A percentile compares a stretch with the other conserved stretches of the same genome.
Conservation (phyloP, 2,888 invertebrate species). For the Lobophora halterata region DNA sequence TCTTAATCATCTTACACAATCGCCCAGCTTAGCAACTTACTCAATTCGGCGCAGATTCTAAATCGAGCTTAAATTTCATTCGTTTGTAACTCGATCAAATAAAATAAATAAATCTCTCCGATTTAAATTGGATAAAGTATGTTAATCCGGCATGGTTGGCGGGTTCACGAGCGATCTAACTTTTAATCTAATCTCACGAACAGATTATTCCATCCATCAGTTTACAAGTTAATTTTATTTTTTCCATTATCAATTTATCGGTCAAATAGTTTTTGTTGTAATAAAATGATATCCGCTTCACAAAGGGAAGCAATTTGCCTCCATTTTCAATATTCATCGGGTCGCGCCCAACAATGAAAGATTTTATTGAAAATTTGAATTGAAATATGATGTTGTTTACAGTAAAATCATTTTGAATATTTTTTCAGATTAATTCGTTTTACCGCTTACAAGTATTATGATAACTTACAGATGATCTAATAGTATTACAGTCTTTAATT, state of each 20-base stretch:
- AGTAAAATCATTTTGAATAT: too few species aligned
- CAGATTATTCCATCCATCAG: conserved; percentile 9
- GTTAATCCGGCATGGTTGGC: conserved; percentile 8
- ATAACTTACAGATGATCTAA: too few species aligned
- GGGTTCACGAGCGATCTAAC: too few species aligned
- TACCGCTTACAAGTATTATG: too few species aligned
- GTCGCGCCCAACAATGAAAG: conserved; percentile 9
- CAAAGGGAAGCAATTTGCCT: conserved; percentile 26
- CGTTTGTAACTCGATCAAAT: too few species aligned
- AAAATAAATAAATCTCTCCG: too few species aligned
- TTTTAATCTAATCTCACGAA: conserved; percentile 15
- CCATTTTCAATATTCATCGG: conserved; percentile 20
- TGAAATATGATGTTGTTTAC: conserved; percentile 11
- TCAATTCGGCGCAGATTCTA: too few species aligned
- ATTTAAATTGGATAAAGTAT: conserved; percentile 3
- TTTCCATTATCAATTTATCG: conserved; percentile 19
- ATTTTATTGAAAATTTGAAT: conserved; percentile 21
- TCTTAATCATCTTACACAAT: too few species aligned
- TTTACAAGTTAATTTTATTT: conserved; percentile 11
- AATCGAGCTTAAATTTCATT: too few species aligned
- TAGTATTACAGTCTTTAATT: too few species aligned
- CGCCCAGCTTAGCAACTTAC: too few species aligned
- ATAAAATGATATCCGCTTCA: conserved; percentile 21
- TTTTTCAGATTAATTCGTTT: too few species aligned
- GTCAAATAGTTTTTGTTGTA: conserved; percentile 28